Evolutionary conservation across 2,888 invertebrate genomes (phyloP), one percentile per base, ranked within the genome.

Genomic region (Caenorhabditis doughertyi): DNA sequence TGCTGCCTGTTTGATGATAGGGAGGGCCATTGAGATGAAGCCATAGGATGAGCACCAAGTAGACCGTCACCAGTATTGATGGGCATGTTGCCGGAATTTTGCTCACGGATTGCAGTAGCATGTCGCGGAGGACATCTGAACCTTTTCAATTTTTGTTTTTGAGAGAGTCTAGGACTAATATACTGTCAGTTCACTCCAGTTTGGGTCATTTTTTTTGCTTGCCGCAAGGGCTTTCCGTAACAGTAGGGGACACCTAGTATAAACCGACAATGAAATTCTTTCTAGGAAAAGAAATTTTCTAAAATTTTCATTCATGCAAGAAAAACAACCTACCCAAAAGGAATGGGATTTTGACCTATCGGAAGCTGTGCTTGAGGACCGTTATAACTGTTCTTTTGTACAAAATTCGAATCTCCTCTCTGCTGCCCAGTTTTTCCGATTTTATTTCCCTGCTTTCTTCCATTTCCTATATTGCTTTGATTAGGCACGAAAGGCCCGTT

Each of bases 91-190:
- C 11, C 32, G 0, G 53, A 39, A 18, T 79, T 47, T 32, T 65
- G 71, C 32, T 71, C 65, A 8, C 55, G 64, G n/a, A 74, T 74
- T 1, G 74, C 67, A 51, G 55, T 76, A 13, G 71, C 81, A 5
- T 64, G 39, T 35, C 51, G 64, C 44, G 81, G 81, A 11, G 81
- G 81, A 29, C 81, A 81, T 5, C 81, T 74, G 60, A 32, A 81
- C 53, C 11, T 16, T 4, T 53, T 16, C 4, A 39, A 3, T 39
- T 39, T 39, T 47, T 47, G 9, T 13, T 5, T 42, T 42, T 42
- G 3, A 11, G 3, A 13, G 3, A 42, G 16, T 42, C n/a, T n/a
- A n/a, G 35, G 35, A 35, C 35, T 35, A 35, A 9, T 35, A n/a
- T n/a, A n/a, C n/a, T n/a, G n/a, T n/a, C n/a, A n/a, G n/a, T n/a